A percentile compares a stretch with the other conserved stretches of the same genome.
These are phyloP conservation scores for Enteromius unitaeniatus DNA, from an alignment of 2,797 vertebrate genomes.

Conservation along the genomic window DNA sequence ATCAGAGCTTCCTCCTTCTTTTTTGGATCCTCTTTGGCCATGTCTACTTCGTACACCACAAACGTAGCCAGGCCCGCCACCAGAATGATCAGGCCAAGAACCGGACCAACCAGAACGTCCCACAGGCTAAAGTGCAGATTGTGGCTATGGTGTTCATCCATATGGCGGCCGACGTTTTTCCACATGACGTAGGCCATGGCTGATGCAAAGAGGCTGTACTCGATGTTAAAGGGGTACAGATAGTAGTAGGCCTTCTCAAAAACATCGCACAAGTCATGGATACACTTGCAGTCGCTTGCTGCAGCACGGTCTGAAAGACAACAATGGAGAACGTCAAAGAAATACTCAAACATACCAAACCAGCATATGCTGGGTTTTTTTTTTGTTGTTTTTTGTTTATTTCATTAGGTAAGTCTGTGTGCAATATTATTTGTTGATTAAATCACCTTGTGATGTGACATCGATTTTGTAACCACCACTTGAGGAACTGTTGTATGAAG, in stretches of 20 bases:
- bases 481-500: neutral
- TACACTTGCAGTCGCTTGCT: slow-evolving; percentile 76
- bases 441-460: neutral
- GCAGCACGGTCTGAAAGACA: slow-evolving; percentile 67
- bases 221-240: slow-evolving; percentile 96
- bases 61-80: slow-evolving; percentile 87
- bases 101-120: slow-evolving; percentile 79
- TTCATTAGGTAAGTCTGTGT: neutral
- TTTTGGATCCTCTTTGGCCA: slow-evolving; percentile 67
- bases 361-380: neutral
- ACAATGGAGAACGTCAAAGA: neutral
- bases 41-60: slow-evolving; percentile 88
- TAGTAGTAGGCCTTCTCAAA: slow-evolving; percentile 91
- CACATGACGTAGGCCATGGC: slow-evolving; percentile 96
- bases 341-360: neutral
- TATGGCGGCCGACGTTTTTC: slow-evolving; percentile 90
- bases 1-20: slow-evolving; percentile 74
- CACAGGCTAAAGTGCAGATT: slow-evolving; percentile 74
- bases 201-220: slow-evolving; percentile 96
- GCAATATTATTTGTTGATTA: neutral
- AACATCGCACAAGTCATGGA: slow-evolving; percentile 77
- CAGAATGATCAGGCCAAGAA: slow-evolving; percentile 74
- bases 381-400: too few relatives aligned
- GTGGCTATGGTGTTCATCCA: slow-evolving; percentile 76
- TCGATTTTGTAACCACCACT: slow-evolving; percentile 3